Evolutionary conservation across 2,113 vertebrate species (phyloP).

Genomic region (Calyptomena viridis): DNA sequence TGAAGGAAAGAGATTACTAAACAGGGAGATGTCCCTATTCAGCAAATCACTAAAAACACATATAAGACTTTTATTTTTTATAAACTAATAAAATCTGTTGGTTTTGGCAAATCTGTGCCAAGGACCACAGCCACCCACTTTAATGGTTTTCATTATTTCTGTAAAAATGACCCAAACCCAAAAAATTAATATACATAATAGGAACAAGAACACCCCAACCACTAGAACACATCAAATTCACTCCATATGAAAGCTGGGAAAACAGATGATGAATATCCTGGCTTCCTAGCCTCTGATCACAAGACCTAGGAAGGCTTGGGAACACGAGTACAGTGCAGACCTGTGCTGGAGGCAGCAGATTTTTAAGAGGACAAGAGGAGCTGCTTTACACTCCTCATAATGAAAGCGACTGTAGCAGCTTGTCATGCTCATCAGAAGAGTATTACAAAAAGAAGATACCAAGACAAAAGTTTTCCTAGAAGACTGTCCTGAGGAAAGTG

Average conservation of each 20-base stretch:
- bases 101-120: background rate
- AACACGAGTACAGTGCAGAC: accelerated
- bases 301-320: background rate
- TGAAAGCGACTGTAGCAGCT: background rate
- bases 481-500: background rate
- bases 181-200: background rate
- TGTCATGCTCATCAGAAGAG: background rate
- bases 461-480: background rate
- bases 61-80: background rate
- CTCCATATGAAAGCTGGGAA: background rate
- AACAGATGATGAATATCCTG: background rate
- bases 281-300: background rate
- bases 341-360: background rate
- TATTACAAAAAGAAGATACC: background rate
- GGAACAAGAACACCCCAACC: background rate
- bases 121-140: background rate
- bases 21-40: background rate
- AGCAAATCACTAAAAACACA: background rate
- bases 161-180: background rate
- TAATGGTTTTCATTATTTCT: background rate
- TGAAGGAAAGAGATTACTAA: background rate
- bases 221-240: background rate
- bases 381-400: background rate
- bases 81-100: background rate
- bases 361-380: background rate